phyloP scores from a whole-genome alignment of 2,888 invertebrate genomes.

The Nesidiocoris tenuis region DNA sequence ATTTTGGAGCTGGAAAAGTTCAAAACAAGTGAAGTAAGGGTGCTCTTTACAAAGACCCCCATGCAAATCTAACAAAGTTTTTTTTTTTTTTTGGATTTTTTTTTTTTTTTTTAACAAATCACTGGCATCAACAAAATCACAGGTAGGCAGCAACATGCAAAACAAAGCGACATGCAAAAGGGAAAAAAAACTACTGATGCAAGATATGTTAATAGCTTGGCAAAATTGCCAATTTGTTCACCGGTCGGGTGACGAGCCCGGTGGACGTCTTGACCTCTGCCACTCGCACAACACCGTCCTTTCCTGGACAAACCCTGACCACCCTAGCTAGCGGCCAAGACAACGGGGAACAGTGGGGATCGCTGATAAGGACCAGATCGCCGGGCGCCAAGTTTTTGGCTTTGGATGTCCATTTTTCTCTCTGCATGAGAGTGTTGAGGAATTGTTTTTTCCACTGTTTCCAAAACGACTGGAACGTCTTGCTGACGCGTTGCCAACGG shows the following conservation, averaged over 20 bases:
- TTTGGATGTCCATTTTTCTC: constrained; percentile 1
- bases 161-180: no score
- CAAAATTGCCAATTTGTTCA: neutral
- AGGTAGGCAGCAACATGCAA: no score
- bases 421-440: constrained; percentile 15
- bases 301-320: neutral
- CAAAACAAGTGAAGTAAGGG: no score
- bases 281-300: neutral
- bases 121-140: neutral
- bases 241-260: neutral
- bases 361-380: constrained; percentile 12
- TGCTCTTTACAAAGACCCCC: no score
- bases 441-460: constrained; percentile 12
- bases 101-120: no score
- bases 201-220: no score
- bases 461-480: constrained; percentile 15
- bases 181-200: no score
- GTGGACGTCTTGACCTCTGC: neutral
- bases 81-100: no score
- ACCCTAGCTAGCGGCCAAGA: constrained; percentile 11
- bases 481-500: constrained; percentile 11
- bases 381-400: neutral
- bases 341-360: neutral
- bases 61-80: no score
- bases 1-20: no score